Percentiles rank a stretch among this genome's conserved stretches.
Evolutionary conservation across 2,113 vertebrate species (phyloP).

Genomic region (Hemiscyllium ocellatum): DNA sequence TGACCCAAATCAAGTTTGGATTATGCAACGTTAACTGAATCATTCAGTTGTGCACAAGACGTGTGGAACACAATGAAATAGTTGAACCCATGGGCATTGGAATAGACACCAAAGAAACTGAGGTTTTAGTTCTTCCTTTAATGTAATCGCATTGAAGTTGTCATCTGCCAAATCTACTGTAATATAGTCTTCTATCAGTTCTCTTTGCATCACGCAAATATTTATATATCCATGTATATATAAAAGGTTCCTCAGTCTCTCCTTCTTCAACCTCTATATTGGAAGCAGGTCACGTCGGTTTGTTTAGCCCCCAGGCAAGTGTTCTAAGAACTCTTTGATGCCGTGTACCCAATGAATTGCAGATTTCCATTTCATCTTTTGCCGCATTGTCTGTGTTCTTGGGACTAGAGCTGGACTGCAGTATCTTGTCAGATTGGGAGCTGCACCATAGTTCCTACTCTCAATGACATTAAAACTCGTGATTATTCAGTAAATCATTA

Average conservation of each 20-base stretch:
- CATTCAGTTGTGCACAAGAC: slow-evolving; percentile 26
- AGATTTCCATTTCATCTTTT: slow-evolving; percentile 35
- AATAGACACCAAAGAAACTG: neutral
- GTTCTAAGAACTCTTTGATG: slow-evolving; percentile 11
- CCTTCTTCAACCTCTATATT: slow-evolving; percentile 6
- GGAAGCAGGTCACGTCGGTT: slow-evolving; percentile 28
- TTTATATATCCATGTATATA: neutral
- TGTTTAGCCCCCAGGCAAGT: slow-evolving; percentile 30
- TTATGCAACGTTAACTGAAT: slow-evolving; percentile 21
- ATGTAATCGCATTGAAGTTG: slow-evolving; percentile 22
- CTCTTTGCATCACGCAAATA: neutral
- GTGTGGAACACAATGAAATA: neutral
- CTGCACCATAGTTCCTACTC: neutral
- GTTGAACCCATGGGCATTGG: neutral
- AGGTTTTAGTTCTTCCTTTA: neutral
- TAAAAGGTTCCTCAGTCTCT: neutral
- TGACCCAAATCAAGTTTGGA: neutral
- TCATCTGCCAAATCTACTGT: neutral
- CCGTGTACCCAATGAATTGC: slow-evolving; percentile 25
- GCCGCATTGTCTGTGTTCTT: neutral
- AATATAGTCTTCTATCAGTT: slow-evolving; percentile 15
- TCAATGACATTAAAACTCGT: neutral
- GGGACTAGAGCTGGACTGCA: neutral
- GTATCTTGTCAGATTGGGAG: neutral
- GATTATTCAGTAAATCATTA: neutral